Base-by-base conservation (phyloP, 2,888 invertebrate genomes). In the Doris montereyensis region DNA sequence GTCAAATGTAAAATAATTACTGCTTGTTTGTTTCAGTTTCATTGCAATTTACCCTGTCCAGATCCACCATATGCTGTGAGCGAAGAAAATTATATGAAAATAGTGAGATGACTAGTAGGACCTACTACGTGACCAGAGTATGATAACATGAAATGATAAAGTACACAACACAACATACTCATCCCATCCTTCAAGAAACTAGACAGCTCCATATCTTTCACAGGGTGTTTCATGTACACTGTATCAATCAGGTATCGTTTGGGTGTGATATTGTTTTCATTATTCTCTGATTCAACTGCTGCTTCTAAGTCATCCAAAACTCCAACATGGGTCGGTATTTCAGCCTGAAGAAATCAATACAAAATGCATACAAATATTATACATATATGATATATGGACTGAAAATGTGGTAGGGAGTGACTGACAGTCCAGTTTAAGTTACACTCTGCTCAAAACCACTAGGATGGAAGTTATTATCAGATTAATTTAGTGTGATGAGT, bases 111-210 rank as follows among this genome's bases (percentile, higher is more conserved):
- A 5, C 21, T 62, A 5, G 21, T 17, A 24, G 8, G 8, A 62
- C 10, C 8, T 24, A 65, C 24, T 13, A 65, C 10, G 13, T 17
- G 24, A 8, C 8, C 13, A 8, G 8, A 65, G 13, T 10, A 13
- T 65, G 21, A 65, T 32, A 81, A 81, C 2, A 24, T 30, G 26
- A 17, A 62, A 5, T 60, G 4, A 65, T 5, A n/a, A n/a, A n/a
- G n/a, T n/a, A n/a, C n/a, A n/a, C n/a, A n/a, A 34, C 1, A 34
- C 34, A 24, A 85, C 91, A 84, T 83, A 93, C 93, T 95, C 95
- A 98, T 97, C 70, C 99, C 98, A 86, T 99, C 99, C 91, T 98
- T 98, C 95, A 99, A 96, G 90, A 97, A 99, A 2, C 95, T 96
- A 77, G 94, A 94, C 52, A 97, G 94, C 91, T 99, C 98, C 95